Conservation (phyloP, 2,888 invertebrate genomes). For the Tiliacea citrago region DNA sequence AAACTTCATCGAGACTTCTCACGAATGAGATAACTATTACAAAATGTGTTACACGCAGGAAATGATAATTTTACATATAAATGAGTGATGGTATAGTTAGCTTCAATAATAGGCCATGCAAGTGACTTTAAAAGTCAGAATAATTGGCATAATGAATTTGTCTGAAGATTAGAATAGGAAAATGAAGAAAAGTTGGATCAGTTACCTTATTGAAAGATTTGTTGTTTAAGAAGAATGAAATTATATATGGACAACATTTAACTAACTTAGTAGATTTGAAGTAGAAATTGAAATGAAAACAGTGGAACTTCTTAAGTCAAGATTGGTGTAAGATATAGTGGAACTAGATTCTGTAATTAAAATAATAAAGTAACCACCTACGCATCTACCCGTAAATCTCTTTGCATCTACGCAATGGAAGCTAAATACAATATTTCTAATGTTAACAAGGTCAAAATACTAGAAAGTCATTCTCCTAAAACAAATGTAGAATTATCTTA, state of each 20-base stretch:
- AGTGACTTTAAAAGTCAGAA: too few relatives aligned
- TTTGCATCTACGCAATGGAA: background rate
- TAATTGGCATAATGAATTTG: background rate
- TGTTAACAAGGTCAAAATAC: constrained; percentile 1
- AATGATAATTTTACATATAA: constrained; percentile 54
- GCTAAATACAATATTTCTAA: background rate
- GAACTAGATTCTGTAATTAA: background rate
- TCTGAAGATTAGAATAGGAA: background rate
- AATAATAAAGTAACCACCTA: background rate
- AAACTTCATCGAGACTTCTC: constrained; percentile 43
- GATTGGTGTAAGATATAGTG: background rate
- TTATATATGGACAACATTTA: background rate
- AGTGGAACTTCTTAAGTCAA: background rate
- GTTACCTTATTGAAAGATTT: background rate
- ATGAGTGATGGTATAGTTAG: constrained; percentile 30
- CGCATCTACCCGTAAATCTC: too few relatives aligned
- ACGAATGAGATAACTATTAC: constrained; percentile 43
- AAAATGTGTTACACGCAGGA: constrained; percentile 52
- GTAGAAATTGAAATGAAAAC: background rate
- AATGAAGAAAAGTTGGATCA: background rate
- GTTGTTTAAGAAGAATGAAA: background rate
- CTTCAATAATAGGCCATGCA: constrained; percentile 27
- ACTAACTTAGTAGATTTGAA: background rate
- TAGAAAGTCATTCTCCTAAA: constrained; percentile 30
- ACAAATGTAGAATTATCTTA: constrained; percentile 51